Base-by-base conservation (phyloP, 2,113 vertebrate genomes). In the Ariopsis seemanni region DNA sequence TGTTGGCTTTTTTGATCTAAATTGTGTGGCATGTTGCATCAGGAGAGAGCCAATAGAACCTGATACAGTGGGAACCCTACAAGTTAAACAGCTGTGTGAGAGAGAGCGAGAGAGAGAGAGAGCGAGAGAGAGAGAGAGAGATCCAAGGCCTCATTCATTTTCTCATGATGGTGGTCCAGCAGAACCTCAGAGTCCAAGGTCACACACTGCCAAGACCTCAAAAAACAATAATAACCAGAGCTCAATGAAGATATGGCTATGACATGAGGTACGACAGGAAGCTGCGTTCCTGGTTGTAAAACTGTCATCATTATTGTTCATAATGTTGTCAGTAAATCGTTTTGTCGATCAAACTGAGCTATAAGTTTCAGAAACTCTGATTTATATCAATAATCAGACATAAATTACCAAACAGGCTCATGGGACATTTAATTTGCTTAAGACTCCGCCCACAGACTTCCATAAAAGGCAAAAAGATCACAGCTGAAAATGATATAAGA, bases 1-100 rank as follows among this genome's bases (percentile, higher is more conserved):
- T 85, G 67, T 30, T 30, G 79, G 63, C 67, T 60, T 85, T 69
- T 85, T 89, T 67, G 83, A 90, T 85, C 83, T 72, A 34, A 80
- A 83, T 67, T 57, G 10, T 79, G 63, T 50, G 85, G 50, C 55
- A 83, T 30, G 50, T 63, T 88, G 58, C 80, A 80, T 75, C 30
- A 55, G 15, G 18, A 52, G 78, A 72, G 77, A 82, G 4, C 17
- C 81, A 25, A 80, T 55, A 85, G 34, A 85, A 86, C 62, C 69
- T 48, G 25, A 57, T 87, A 83, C 78, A 87, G 84, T 81, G 78
- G 52, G 75, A 88, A 75, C 63, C 34, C 60, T 81, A 72, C 42
- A 4, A 78, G 53, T 88, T 60, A 3, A 11, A 65, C 27, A 79
- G 69, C 74, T 85, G 63, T 71, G 71, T 17, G 80, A n/a, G 50